Evolutionary conservation across 2,113 vertebrate species (phyloP).

Genomic region (Phrynosoma platyrhinos): DNA sequence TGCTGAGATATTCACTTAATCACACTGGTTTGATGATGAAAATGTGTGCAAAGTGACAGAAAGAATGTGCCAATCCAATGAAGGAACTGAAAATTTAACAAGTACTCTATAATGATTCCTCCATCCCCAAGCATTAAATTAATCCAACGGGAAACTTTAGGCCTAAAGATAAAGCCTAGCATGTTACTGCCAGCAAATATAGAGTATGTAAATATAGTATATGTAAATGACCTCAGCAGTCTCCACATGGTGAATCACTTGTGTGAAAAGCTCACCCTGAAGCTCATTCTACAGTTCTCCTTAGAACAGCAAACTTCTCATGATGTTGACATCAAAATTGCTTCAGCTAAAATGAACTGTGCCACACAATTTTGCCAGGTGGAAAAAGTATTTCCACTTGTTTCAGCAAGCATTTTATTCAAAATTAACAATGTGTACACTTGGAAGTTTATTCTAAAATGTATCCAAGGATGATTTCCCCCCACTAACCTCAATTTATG

Average conservation of each 20-base stretch:
- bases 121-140: background rate
- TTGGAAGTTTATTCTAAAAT: no score
- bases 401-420: no score
- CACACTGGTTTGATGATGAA: conserved; percentile 19
- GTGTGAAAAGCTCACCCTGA: background rate
- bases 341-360: background rate
- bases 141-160: background rate
- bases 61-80: background rate
- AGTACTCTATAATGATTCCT: background rate
- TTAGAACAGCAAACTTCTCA: background rate
- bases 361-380: background rate
- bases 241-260: background rate
- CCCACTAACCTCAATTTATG: no score
- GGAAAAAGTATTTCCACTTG: background rate
- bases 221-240: background rate
- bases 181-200: background rate
- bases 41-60: conserved; percentile 31
- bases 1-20: conserved; percentile 23
- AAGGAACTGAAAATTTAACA: background rate
- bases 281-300: background rate
- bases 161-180: background rate
- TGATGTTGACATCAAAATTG: background rate
- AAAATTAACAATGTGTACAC: no score
- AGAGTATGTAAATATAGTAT: background rate
- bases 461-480: no score